Percentiles rank a stretch among this genome's conserved stretches.
phyloP scores from a whole-genome alignment of 2,797 vertebrate genomes.

The Strix occidentalis region DNA sequence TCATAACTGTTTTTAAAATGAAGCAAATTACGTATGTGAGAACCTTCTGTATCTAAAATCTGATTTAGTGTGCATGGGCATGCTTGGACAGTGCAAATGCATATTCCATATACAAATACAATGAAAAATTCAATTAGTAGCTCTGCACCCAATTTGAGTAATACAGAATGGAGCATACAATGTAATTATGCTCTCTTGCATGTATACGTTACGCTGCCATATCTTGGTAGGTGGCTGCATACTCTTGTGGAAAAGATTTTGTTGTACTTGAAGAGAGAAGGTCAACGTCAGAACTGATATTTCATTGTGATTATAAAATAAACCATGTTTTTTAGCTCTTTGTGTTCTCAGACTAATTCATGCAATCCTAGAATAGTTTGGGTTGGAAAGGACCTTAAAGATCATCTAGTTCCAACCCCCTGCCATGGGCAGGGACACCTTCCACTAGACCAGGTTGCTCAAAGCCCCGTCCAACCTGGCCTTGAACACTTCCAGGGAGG shows the following conservation, averaged over 20 bases:
- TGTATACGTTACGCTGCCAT: background rate
- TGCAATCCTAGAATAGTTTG: too few relatives aligned
- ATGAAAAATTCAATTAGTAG: constrained; percentile 20
- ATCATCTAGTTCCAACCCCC: too few relatives aligned
- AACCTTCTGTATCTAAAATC: constrained; percentile 26
- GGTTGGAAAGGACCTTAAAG: too few relatives aligned
- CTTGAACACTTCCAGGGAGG: too few relatives aligned
- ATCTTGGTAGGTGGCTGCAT: background rate
- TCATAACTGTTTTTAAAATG: constrained; percentile 32
- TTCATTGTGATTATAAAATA: background rate
- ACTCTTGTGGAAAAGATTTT: background rate
- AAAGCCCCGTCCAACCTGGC: too few relatives aligned
- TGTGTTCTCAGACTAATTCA: background rate
- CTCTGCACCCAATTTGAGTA: background rate
- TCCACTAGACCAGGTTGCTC: too few relatives aligned
- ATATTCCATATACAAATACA: constrained; percentile 21
- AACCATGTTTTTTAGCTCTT: background rate
- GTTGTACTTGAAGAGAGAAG: background rate
- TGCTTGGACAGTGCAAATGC: background rate
- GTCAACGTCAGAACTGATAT: background rate
- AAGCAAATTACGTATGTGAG: constrained; percentile 1
- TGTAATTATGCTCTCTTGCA: background rate
- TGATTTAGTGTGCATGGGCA: background rate
- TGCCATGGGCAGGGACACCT: too few relatives aligned
- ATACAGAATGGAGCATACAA: background rate